Conservation (phyloP, 2,113 vertebrate species). For the Datnioides undecimradiatus region DNA sequence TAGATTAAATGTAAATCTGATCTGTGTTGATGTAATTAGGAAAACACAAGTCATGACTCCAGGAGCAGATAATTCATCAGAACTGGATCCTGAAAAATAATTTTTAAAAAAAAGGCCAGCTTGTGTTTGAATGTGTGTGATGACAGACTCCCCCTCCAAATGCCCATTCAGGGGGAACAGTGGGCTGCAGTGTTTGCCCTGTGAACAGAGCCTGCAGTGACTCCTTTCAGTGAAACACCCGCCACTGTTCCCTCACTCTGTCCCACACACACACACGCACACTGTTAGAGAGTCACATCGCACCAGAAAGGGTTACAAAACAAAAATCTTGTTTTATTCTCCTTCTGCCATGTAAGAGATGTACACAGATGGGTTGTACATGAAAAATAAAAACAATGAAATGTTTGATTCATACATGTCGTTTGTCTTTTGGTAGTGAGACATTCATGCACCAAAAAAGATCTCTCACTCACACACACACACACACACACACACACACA, state of each 20-base stretch:
- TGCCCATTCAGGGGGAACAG: conserved; percentile 66
- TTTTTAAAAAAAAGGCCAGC: neutral
- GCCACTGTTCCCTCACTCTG: conserved; percentile 7
- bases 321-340: conserved; percentile 72
- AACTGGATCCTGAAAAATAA: conserved; percentile 2
- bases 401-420: conserved; percentile 17
- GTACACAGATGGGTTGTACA: conserved; percentile 46
- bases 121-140: conserved; percentile 49
- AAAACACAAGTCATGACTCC: conserved; percentile 8
- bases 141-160: conserved; percentile 52
- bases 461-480: conserved; percentile 3
- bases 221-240: conserved; percentile 42
- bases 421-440: conserved; percentile 2
- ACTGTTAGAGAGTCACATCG: conserved; percentile 12
- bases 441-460: conserved; percentile 48
- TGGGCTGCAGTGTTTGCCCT: conserved; percentile 64
- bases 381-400: conserved; percentile 44
- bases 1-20: neutral
- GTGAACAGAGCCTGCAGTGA: conserved; percentile 64
- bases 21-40: neutral
- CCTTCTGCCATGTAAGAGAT: conserved; percentile 39
- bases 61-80: conserved; percentile 27
- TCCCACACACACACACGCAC: conserved; percentile 13
- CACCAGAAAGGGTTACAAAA: conserved; percentile 52
- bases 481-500: neutral